A percentile compares a stretch with the other conserved stretches of the same genome.
phyloP scores from a whole-genome alignment of 2,888 invertebrate species.

The Geophilus truncorum region DNA sequence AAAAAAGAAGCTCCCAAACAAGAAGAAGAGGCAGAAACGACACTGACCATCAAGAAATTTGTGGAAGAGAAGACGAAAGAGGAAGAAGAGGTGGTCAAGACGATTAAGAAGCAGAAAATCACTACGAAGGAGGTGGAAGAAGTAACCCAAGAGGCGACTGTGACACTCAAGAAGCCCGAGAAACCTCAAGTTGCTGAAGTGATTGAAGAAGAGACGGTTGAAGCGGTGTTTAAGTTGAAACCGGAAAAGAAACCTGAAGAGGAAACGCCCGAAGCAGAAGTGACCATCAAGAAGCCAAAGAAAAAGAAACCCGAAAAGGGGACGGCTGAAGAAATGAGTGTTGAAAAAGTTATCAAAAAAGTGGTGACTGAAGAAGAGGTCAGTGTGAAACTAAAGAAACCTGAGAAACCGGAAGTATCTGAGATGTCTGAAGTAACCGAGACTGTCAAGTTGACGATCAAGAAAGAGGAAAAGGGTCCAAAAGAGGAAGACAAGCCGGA shows the following conservation, averaged over 20 bases:
- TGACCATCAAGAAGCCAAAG: conserved; percentile 29
- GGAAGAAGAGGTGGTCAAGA: conserved; percentile 37
- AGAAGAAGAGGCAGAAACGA: not conserved
- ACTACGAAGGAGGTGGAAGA: conserved; percentile 32
- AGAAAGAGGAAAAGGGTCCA: not conserved
- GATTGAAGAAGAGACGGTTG: conserved; percentile 34
- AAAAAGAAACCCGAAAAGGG: conserved; percentile 23
- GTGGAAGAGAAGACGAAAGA: conserved; percentile 37
- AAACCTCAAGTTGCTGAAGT: conserved; percentile 32
- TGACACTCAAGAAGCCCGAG: conserved; percentile 4
- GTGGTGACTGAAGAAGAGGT: conserved; percentile 10
- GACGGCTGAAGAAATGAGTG: conserved; percentile 28
- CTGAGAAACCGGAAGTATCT: not conserved
- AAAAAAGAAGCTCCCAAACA: conserved; percentile 30
- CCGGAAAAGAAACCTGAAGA: not conserved
- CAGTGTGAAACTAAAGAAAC: not conserved
- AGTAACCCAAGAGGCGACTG: not conserved
- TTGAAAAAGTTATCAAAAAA: conserved; percentile 28
- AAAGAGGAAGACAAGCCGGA: not conserved
- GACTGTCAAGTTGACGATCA: not conserved
- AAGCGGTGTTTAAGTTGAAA: not conserved
- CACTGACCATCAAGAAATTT: conserved; percentile 25
- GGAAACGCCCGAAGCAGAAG: conserved; percentile 25
- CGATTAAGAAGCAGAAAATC: conserved; percentile 40
- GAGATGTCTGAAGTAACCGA: not conserved